Evolutionary conservation across 2,888 invertebrate genomes (phyloP).

Genomic region (Andrena flavipes): DNA sequence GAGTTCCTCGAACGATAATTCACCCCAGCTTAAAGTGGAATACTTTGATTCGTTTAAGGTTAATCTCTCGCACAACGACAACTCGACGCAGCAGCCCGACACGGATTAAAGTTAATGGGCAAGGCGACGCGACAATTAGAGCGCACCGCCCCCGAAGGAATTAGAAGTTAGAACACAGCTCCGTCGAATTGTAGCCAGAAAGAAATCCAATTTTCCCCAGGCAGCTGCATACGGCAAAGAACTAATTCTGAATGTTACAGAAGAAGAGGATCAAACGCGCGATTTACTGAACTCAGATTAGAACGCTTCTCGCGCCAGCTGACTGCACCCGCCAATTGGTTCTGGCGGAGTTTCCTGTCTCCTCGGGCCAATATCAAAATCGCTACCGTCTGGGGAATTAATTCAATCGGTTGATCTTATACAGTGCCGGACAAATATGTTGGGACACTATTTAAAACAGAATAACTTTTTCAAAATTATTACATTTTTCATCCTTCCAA

Average conservation of each 20-base stretch:
- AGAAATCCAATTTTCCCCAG: background rate
- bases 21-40: background rate
- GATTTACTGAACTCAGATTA: slow-evolving; percentile 5
- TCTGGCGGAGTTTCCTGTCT: background rate
- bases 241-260: background rate
- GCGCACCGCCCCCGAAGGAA: background rate
- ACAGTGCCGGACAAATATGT: too few species aligned
- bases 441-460: too few species aligned
- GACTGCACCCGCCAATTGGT: background rate
- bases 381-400: background rate
- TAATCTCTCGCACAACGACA: slow-evolving; percentile 1
- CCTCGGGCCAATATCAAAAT: background rate
- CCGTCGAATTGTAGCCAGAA: background rate
- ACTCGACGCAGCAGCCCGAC: background rate
- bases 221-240: background rate
- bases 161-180: background rate
- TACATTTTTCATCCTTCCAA: too few species aligned
- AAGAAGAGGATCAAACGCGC: background rate
- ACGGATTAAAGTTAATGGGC: slow-evolving; percentile 7
- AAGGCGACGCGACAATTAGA: slow-evolving; percentile 2
- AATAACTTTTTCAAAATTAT: too few species aligned
- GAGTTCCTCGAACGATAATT: background rate
- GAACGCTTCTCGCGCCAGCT: background rate
- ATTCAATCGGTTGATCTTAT: background rate
- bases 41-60: slow-evolving; percentile 26